phyloP scores from a whole-genome alignment of 2,888 invertebrate genomes.

The Carpatolechia fugitivella region DNA sequence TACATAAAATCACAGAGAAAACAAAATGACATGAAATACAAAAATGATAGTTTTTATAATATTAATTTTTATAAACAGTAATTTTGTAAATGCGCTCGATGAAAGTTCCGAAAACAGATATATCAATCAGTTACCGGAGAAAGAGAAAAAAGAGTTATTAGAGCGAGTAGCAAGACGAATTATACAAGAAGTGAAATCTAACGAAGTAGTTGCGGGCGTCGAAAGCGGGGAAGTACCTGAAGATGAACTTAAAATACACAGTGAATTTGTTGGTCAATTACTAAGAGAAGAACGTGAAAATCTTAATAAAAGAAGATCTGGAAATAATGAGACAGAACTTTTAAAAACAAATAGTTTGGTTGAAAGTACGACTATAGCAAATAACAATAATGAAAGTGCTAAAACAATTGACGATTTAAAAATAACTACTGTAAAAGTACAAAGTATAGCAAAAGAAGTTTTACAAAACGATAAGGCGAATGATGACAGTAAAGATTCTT shows the following conservation, averaged over 20 bases:
- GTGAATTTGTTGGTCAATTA: constrained; percentile 46
- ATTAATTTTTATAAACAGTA: constrained; percentile 28
- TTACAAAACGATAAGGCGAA: too few species aligned
- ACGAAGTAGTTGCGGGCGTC: constrained; percentile 24
- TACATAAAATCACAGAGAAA: neutral
- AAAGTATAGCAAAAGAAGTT: too few species aligned
- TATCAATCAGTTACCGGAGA: constrained; percentile 54
- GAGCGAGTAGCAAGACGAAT: constrained; percentile 57
- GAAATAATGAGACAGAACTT: neutral
- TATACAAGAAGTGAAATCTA: constrained; percentile 41
- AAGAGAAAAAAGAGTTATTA: constrained; percentile 55
- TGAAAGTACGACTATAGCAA: neutral
- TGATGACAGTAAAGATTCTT: too few species aligned
- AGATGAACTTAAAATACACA: constrained; percentile 43
- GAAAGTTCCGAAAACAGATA: constrained; percentile 48
- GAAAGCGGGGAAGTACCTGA: constrained; percentile 42
- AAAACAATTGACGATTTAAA: too few species aligned
- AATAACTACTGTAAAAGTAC: too few species aligned
- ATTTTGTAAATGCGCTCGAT: constrained; percentile 23
- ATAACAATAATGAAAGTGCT: too few species aligned
- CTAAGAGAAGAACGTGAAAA: constrained; percentile 49
- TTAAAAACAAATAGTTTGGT: neutral
- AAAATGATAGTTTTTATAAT: neutral
- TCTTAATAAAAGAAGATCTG: constrained; percentile 26
- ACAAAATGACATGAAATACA: neutral